phyloP scores from a whole-genome alignment of 2,888 invertebrate species.

The Agrotis exclamationis region DNA sequence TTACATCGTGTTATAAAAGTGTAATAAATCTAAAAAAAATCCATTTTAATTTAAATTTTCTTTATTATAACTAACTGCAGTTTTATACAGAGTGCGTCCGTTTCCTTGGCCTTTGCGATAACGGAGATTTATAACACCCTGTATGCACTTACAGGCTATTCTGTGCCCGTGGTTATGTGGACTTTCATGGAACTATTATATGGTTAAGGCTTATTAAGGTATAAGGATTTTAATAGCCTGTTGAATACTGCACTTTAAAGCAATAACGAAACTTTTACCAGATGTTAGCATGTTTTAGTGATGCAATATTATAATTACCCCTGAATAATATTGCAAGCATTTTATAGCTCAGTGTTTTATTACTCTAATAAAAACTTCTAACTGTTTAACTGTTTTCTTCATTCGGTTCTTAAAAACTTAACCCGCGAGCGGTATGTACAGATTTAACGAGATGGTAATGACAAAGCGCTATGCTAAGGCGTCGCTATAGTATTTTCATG shows the following conservation, averaged over 20 bases:
- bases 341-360: too few relatives aligned
- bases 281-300: not conserved
- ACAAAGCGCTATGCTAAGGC: not conserved
- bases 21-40: not conserved
- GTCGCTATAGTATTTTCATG: not conserved
- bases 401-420: too few relatives aligned
- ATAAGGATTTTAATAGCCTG: not conserved
- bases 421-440: not conserved
- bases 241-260: not conserved
- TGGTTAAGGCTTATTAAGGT: not conserved
- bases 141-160: conserved; percentile 4
- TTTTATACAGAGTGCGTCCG: not conserved
- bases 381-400: too few relatives aligned
- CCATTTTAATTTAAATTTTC: conserved; percentile 14
- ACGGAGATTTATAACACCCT: conserved; percentile 28
- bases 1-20: conserved; percentile 1
- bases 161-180: not conserved
- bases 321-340: too few relatives aligned
- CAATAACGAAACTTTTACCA: not conserved
- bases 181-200: not conserved
- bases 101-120: conserved; percentile 13
- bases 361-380: too few relatives aligned
- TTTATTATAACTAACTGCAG: conserved; percentile 1
- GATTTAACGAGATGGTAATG: not conserved
- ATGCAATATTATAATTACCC: not conserved